These are phyloP conservation scores for Pipa parva DNA, from an alignment of 2,113 vertebrate genomes.

Conservation along the genomic window DNA sequence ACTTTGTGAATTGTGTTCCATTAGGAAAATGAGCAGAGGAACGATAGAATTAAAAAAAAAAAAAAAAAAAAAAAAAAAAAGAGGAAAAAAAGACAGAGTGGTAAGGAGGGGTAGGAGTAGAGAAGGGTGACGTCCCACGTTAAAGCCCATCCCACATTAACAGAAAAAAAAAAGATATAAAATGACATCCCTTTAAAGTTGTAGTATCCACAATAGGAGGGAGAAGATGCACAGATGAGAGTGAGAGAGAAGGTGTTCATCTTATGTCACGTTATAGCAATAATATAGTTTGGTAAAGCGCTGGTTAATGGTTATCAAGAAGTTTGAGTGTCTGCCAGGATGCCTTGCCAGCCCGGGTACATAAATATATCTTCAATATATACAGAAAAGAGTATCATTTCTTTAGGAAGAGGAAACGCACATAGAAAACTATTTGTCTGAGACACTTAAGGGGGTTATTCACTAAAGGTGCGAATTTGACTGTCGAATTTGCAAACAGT, in stretches of 20 bases:
- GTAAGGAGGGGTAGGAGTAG: constrained; percentile 27
- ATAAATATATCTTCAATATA: no score
- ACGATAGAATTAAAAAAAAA: constrained; percentile 38
- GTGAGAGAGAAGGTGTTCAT: background rate
- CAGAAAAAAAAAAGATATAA: constrained; percentile 36
- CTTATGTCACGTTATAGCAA: background rate
- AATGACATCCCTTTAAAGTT: constrained; percentile 43
- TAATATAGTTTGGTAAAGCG: background rate
- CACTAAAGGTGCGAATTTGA: no score
- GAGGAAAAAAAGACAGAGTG: constrained; percentile 6
- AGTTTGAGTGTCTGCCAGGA: background rate
- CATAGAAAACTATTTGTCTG: no score
- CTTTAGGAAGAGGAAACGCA: background rate
- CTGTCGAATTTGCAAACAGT: no score
- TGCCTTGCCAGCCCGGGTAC: no score
- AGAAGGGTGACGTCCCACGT: constrained; percentile 18
- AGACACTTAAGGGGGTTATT: no score
- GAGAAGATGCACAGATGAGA: background rate
- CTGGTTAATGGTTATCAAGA: background rate
- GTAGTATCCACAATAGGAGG: constrained; percentile 5
- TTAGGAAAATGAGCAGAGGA: constrained; percentile 37
- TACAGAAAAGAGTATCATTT: background rate
- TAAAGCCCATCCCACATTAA: constrained; percentile 24
- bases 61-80: background rate
- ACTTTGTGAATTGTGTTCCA: constrained; percentile 39